Evolutionary conservation across 2,888 invertebrate genomes (phyloP), one percentile per base, ranked within the genome.

Genomic region (Piscicola geometra): DNA sequence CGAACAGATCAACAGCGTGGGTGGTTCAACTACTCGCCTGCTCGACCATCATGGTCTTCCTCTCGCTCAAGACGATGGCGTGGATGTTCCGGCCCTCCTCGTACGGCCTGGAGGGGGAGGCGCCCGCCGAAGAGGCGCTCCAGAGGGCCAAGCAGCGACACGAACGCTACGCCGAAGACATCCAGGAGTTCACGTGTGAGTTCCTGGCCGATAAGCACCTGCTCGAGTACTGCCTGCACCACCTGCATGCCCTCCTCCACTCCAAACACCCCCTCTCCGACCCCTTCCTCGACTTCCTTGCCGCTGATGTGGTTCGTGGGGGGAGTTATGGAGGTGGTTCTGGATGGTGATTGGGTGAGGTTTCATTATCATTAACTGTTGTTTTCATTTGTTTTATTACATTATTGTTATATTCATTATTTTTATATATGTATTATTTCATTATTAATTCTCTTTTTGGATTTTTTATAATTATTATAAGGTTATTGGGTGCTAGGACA

Each of bases 191-290:
- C 60, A 56, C 60, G 3, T 56, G 60, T n/a, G 3, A 21, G n/a
- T 56, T 25, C 71, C 47, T 71, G 30, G 52, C 47, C 30, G 50
- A 71, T 28, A 71, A 71, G 33, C 18, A 32, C 25, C 12, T 73
- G n/a, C 21, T 73, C 5, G 64, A 73, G 64, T 73, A 56, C 28
- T 73, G 73, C 36, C 64, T 64, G 1, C n/a, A 36, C 52, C 64
- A 73, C 35, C 56, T 73, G 21, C 73, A 73, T 21, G 33, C 35
- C 25, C 73, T 73, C n/a, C 73, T 73, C 36, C 35, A 47, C 56
- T 73, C 73, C 21, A 73, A 73, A 32, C 56, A 60, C 56, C 73
- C 56, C 36, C 47, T 56, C 12, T 21, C 30, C 28, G 25, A 33
- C 32, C 41, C 73, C 35, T 36, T 64, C 21, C 64, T 32, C n/a